Evolutionary conservation across 1,140 invertebrate genomes (phyloP), one percentile per base, ranked within the genome.

Genomic region (Neodiprion pinetum): DNA sequence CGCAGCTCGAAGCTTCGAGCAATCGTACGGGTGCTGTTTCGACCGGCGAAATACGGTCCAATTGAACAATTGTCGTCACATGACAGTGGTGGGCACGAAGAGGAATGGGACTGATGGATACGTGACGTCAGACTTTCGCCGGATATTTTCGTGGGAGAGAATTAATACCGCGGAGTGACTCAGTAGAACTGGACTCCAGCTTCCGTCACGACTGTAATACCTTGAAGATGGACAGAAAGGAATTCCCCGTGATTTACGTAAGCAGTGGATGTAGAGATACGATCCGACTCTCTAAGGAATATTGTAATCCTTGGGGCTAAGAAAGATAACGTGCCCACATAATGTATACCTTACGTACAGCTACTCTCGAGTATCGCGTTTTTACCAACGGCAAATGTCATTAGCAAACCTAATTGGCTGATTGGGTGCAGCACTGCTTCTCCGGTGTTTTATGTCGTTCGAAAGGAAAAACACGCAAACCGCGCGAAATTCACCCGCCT

Each of bases 341-440:
- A 40, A 61, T 61, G 28, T 40, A 40, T 40, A 40, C 28, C 28
- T 40, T 40, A 40, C 5, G 28, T 40, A 61, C n/a, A 61, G 53
- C n/a, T 12, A 17, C 53, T 61, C n/a, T 61, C 53, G n/a, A 61
- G 11, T 61, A 12, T 61, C 53, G 53, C 0, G 11, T 61, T 61
- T 61, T 61, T 61, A 61, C 11, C 53, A 61, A 61, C 53, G n/a
- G 11, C 53, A 12, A 61, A 61, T 17, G 53, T 61, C 53, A 61
- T 61, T 61, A 61, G 53, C 53, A 17, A 61, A 61, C n/a, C 53
- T 61, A 61, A 61, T 61, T 61, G 53, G 53, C n/a, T 61, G 11
- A 9, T 17, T 61, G 28, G 28, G 28, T 40, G 28, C 28, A 40
- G 28, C 28, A 40, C 28, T 40, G 28, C 28, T 40, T 61, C 11